These are phyloP conservation scores for Osmerus mordax DNA, from an alignment of 2,113 vertebrate species.

Conservation along the genomic window DNA sequence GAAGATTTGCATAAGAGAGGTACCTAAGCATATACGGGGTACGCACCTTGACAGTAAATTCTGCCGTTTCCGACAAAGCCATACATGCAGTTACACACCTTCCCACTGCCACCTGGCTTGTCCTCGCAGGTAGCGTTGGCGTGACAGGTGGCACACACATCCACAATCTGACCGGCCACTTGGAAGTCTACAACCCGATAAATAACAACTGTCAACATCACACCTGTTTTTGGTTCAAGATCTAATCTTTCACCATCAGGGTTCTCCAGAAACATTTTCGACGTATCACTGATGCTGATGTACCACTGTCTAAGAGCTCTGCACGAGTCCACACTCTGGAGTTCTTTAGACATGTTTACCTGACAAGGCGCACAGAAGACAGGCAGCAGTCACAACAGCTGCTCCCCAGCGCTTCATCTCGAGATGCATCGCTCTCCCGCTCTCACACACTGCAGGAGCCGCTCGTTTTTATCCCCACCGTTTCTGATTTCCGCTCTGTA, in stretches of 20 bases:
- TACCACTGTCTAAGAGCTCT: too few species aligned
- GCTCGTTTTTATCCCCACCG: constrained; percentile 28
- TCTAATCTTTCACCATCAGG: too few species aligned
- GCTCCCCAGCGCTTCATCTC: constrained; percentile 41
- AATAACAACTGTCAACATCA: neutral
- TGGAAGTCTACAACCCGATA: constrained; percentile 20
- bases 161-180: constrained; percentile 37
- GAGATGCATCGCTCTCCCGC: constrained; percentile 3
- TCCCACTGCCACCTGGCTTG: constrained; percentile 72
- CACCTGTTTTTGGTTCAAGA: too few species aligned
- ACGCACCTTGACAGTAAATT: constrained; percentile 81
- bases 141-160: constrained; percentile 86
- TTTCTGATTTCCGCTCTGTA: constrained; percentile 33
- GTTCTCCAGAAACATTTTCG: too few species aligned
- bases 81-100: constrained; percentile 88
- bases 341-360: constrained; percentile 29
- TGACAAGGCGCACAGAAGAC: constrained; percentile 40
- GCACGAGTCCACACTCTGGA: neutral
- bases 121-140: constrained; percentile 80
- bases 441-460: constrained; percentile 18
- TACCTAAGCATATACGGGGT: too few species aligned
- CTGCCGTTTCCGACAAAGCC: constrained; percentile 92
- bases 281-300: too few species aligned
- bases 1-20: neutral
- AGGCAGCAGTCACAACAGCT: constrained; percentile 8